Conservation (phyloP, 2,797 vertebrate species). For the Ptychadena robeensis region DNA sequence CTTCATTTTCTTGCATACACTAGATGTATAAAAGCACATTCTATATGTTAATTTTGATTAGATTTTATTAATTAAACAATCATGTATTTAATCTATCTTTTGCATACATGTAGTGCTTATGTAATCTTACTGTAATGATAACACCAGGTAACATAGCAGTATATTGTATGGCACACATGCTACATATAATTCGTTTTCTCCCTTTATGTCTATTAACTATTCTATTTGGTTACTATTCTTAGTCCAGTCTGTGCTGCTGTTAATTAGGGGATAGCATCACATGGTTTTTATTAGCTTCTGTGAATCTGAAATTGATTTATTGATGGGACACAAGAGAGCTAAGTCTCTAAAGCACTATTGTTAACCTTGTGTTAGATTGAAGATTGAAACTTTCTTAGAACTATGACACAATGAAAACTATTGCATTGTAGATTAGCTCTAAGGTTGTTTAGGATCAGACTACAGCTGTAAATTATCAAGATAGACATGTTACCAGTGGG, state of each 20-base stretch:
- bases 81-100: no score
- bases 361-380: not conserved
- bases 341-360: not conserved
- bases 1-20: no score
- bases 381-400: not conserved
- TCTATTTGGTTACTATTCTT: not conserved
- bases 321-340: not conserved
- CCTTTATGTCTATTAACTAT: not conserved
- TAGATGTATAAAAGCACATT: no score
- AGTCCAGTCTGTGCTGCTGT: conserved; percentile 18
- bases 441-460: no score
- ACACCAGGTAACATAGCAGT: not conserved
- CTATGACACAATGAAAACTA: not conserved
- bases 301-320: conserved; percentile 29
- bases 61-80: no score
- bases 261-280: conserved; percentile 27
- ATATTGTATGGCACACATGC: no score
- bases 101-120: no score
- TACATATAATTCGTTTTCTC: no score
- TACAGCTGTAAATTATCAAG: no score
- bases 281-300: not conserved
- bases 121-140: not conserved
- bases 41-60: no score
- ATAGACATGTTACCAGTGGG: no score
- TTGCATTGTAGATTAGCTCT: not conserved